Evolutionary conservation across 2,113 vertebrate species (phyloP).

Genomic region (Ramphastos sulfuratus): DNA sequence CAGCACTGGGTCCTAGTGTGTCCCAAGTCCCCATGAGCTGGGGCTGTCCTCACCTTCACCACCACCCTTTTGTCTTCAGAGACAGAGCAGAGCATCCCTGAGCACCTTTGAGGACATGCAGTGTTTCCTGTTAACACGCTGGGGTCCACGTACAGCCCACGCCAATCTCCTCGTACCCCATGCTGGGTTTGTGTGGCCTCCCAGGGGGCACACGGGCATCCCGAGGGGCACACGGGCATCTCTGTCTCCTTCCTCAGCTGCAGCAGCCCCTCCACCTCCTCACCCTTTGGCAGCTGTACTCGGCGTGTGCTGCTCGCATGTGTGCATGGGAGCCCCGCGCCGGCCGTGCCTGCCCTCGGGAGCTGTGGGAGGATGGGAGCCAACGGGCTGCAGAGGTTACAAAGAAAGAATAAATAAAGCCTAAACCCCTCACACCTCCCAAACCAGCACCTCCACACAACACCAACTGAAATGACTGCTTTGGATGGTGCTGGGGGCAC

Average conservation of each 20-base stretch:
- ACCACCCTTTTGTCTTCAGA: background rate
- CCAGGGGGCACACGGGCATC: background rate
- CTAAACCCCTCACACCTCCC: background rate
- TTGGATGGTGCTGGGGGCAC: background rate
- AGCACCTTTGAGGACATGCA: rapidly evolving
- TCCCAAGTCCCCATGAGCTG: background rate
- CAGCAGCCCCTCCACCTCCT: background rate
- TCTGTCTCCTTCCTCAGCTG: background rate
- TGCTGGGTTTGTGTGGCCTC: background rate
- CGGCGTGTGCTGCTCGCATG: background rate
- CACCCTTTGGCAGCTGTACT: background rate
- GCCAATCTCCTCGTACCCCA: background rate
- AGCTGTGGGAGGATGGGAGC: background rate
- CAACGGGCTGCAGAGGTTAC: background rate
- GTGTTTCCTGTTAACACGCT: background rate
- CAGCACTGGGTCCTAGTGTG: rapidly evolving
- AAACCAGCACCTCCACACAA: background rate
- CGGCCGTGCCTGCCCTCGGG: background rate
- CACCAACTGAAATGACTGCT: background rate
- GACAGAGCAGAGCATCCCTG: background rate
- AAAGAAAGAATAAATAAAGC: background rate
- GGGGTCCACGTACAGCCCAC: rapidly evolving
- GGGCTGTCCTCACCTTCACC: background rate
- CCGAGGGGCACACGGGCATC: background rate
- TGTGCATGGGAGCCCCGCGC: background rate